Conservation (phyloP, 2,113 vertebrate species). For the Poeciliopsis prolifica region DNA sequence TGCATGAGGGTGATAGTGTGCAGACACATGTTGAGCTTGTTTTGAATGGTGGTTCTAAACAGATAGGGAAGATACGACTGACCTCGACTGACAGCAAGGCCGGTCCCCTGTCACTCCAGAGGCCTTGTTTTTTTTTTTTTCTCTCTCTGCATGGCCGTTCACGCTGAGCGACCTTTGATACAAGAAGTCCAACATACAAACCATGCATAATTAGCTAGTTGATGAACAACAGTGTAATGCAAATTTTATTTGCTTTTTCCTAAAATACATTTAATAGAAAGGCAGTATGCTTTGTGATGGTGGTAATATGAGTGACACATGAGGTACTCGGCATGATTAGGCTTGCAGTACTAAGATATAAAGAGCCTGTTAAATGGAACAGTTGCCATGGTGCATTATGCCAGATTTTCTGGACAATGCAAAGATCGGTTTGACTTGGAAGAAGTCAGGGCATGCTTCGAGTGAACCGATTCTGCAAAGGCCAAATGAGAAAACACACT, state of each 20-base stretch:
- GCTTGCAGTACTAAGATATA: constrained; percentile 25
- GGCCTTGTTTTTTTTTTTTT: constrained; percentile 52
- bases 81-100: constrained; percentile 69
- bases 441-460: constrained; percentile 59
- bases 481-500: constrained; percentile 59
- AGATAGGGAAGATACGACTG: constrained; percentile 37
- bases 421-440: constrained; percentile 62
- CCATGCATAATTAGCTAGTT: constrained; percentile 19
- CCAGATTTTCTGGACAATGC: constrained; percentile 35
- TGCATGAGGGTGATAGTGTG: constrained; percentile 19
- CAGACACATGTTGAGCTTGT: constrained; percentile 58
- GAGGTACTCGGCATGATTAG: constrained; percentile 39
- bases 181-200: constrained; percentile 54
- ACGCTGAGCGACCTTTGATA: constrained; percentile 45
- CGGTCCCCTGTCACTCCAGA: constrained; percentile 48
- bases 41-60: constrained; percentile 45
- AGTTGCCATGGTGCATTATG: constrained; percentile 36
- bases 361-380: constrained; percentile 26
- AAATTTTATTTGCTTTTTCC: neutral
- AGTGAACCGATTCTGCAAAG: constrained; percentile 44
- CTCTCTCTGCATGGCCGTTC: constrained; percentile 44
- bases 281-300: neutral
- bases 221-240: constrained; percentile 15
- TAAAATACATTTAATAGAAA: constrained; percentile 14
- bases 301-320: constrained; percentile 30